These are phyloP conservation scores for Ciona savignyi DNA, from an alignment of 23 tunicate species.

Conservation along the genomic window DNA sequence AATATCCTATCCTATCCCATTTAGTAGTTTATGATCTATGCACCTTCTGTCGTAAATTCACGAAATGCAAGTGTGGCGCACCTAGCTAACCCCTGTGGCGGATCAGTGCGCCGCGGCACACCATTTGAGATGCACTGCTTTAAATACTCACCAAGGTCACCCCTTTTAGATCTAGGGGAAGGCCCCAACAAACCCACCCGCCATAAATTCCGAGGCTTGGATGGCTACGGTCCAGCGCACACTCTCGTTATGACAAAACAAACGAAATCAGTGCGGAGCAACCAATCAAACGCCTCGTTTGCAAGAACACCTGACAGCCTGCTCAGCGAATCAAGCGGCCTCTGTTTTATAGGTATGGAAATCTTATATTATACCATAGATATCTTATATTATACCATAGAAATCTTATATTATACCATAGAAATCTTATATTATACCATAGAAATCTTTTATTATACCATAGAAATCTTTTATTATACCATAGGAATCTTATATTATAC, in stretches of 20 bases:
- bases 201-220: background rate
- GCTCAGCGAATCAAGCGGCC: constrained; percentile 48
- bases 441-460: no score
- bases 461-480: no score
- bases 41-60: no score
- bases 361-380: no score
- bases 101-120: no score
- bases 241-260: background rate
- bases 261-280: background rate
- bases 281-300: background rate
- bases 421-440: no score
- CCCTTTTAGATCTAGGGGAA: background rate
- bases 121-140: background rate
- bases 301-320: constrained; percentile 57
- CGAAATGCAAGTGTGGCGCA: no score
- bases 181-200: background rate
- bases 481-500: no score
- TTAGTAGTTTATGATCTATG: no score
- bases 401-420: no score
- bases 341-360: constrained; percentile 42
- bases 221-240: background rate
- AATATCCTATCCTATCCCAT: no score
- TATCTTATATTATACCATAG: background rate
- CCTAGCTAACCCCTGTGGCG: no score
- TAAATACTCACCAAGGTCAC: background rate